These are phyloP conservation scores for Caenorhabditis zanzibari DNA, from an alignment of 2,888 invertebrate genomes.

Conservation along the genomic window DNA sequence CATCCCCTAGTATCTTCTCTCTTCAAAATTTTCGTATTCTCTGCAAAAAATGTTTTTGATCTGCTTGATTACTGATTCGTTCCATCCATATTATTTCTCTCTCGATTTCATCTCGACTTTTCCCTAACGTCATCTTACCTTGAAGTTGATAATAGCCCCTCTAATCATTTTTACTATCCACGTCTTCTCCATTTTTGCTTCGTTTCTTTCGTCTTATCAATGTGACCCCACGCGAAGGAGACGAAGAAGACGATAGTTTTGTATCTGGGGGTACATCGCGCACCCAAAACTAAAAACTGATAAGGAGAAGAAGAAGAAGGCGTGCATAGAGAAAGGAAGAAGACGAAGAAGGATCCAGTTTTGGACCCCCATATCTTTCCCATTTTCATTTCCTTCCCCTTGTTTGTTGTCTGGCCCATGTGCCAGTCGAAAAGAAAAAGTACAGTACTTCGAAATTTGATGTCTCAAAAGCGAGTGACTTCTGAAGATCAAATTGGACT, in stretches of 20 bases:
- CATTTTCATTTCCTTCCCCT: slow-evolving; percentile 1
- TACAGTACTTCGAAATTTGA: slow-evolving; percentile 27
- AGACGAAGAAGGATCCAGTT: slow-evolving; percentile 15
- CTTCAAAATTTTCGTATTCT: neutral
- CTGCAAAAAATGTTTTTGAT: slow-evolving; percentile 29
- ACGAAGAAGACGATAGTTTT: neutral
- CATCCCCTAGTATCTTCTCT: slow-evolving; percentile 12
- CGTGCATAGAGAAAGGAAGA: neutral
- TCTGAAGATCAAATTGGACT: slow-evolving; percentile 29
- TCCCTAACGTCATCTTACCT: slow-evolving; percentile 43
- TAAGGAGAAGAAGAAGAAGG: slow-evolving; percentile 3
- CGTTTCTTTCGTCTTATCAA: slow-evolving; percentile 27
- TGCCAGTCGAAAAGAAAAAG: slow-evolving; percentile 24
- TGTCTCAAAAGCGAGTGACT: slow-evolving; percentile 21
- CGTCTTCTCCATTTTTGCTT: neutral
- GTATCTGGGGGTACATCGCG: slow-evolving; percentile 39
- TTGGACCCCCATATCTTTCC: slow-evolving; percentile 16
- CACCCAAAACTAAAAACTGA: slow-evolving; percentile 44
- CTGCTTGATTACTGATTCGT: slow-evolving; percentile 27
- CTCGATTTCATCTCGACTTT: slow-evolving; percentile 1
- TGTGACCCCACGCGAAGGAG: slow-evolving; percentile 31
- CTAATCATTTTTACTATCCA: slow-evolving; percentile 26
- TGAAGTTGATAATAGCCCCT: slow-evolving; percentile 18
- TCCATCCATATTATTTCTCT: slow-evolving; percentile 9
- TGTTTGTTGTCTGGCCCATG: slow-evolving; percentile 12